Percentiles rank a stretch among this genome's conserved stretches.
phyloP scores from a whole-genome alignment of 2,888 invertebrate genomes.

The Cabera pusaria region DNA sequence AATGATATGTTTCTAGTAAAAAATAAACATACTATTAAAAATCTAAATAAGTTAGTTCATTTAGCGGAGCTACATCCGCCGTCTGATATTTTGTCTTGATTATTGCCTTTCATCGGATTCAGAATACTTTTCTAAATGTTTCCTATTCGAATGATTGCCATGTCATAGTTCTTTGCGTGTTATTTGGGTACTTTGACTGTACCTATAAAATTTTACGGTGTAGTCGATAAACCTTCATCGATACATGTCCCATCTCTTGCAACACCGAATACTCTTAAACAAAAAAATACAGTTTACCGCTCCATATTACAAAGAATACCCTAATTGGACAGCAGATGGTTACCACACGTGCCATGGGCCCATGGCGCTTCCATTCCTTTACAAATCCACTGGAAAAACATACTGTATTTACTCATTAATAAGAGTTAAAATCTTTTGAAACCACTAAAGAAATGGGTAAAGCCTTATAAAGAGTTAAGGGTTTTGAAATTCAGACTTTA shows the following conservation, averaged over 20 bases:
- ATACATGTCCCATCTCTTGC: conserved; percentile 12
- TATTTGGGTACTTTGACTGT: too few relatives aligned
- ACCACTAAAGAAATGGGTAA: neutral
- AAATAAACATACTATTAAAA: too few relatives aligned
- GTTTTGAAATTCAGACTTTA: conserved; percentile 7
- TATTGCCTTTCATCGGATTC: too few relatives aligned
- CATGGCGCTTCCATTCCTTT: conserved; percentile 27
- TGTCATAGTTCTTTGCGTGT: too few relatives aligned
- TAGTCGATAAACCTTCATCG: conserved; percentile 13
- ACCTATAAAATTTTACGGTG: too few relatives aligned
- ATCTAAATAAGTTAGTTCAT: too few relatives aligned
- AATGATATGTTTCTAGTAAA: too few relatives aligned
- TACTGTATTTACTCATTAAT: conserved; percentile 3
- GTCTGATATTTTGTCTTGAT: too few relatives aligned
- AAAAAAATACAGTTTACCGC: conserved; percentile 29
- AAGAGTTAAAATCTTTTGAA: conserved; percentile 6
- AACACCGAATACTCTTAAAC: conserved; percentile 23
- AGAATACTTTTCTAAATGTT: too few relatives aligned
- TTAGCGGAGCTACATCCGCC: too few relatives aligned
- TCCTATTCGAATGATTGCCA: too few relatives aligned
- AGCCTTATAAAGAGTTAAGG: neutral
- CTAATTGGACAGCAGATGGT: conserved; percentile 65
- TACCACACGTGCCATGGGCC: conserved; percentile 35
- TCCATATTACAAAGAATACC: conserved; percentile 32
- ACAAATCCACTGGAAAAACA: conserved; percentile 5